Percentiles rank a stretch among this genome's conserved stretches.
Conservation (phyloP, 2,797 vertebrate genomes). For the Takifugu rubripes region DNA sequence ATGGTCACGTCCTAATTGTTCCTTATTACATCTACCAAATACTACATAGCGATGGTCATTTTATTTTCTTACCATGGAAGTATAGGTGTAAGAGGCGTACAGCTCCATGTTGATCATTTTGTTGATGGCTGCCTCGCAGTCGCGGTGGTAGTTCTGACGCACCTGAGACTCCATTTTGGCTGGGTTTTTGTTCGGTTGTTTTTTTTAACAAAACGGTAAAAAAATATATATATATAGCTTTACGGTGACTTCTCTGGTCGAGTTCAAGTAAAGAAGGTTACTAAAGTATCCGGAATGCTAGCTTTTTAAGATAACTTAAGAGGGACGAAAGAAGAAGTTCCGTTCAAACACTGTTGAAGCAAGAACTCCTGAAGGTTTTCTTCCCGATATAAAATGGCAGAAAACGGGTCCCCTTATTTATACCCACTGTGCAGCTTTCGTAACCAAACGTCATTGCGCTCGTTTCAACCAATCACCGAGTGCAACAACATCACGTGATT, state of each 20-base stretch:
- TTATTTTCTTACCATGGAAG: conserved; percentile 76
- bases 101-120: conserved; percentile 83
- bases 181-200: conserved; percentile 11
- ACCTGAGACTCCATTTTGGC: conserved; percentile 81
- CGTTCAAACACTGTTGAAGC: conserved; percentile 84
- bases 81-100: conserved; percentile 79
- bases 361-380: conserved; percentile 52
- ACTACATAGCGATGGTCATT: background rate
- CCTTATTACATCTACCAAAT: too few species aligned
- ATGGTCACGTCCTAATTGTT: too few species aligned
- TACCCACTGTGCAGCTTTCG: conserved; percentile 2
- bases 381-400: background rate
- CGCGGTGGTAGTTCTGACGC: conserved; percentile 83
- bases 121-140: conserved; percentile 83
- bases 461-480: conserved; percentile 33
- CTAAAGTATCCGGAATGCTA: background rate
- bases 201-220: conserved; percentile 58
- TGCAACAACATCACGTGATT: background rate
- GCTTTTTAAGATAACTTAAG: fast-evolving
- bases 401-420: background rate
- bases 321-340: conserved; percentile 53
- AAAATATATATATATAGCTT: conserved; percentile 52
- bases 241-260: conserved; percentile 5
- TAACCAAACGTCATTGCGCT: background rate
- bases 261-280: conserved; percentile 22